phyloP scores from a whole-genome alignment of 2,797 vertebrate genomes.

The Gallinago nigripennis region DNA sequence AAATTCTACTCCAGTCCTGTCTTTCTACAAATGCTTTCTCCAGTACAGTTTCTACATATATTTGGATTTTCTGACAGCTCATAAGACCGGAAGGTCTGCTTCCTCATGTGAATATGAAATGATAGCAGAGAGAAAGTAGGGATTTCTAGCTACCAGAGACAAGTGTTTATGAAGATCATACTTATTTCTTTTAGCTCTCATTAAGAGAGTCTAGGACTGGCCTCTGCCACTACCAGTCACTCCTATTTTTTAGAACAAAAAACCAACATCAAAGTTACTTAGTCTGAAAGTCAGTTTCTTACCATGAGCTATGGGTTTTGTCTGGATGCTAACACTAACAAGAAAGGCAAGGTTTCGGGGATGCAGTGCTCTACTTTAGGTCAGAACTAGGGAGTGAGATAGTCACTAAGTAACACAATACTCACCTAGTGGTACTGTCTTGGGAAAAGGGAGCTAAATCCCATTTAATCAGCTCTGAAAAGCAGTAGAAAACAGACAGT shows the following conservation, averaged over 20 bases:
- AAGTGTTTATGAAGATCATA: rapidly evolving
- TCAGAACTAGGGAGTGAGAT: not conserved
- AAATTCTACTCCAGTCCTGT: not conserved
- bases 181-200: not conserved
- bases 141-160: not conserved
- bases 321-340: not conserved
- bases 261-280: not conserved
- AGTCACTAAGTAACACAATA: rapidly evolving
- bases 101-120: not conserved
- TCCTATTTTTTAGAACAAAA: not conserved
- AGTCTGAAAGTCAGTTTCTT: not conserved
- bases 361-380: not conserved
- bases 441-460: not conserved
- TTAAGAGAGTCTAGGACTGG: not conserved
- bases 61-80: not conserved
- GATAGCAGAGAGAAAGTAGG: rapidly evolving
- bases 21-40: not conserved
- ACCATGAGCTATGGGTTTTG: not conserved
- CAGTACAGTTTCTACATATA: not conserved
- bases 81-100: not conserved
- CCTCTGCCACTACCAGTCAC: not conserved
- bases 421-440: not conserved
- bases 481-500: not conserved
- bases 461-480: not conserved
- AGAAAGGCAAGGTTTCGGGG: not conserved